phyloP scores from a whole-genome alignment of 2,797 vertebrate genomes.

The Chelidonichthys spinosus region DNA sequence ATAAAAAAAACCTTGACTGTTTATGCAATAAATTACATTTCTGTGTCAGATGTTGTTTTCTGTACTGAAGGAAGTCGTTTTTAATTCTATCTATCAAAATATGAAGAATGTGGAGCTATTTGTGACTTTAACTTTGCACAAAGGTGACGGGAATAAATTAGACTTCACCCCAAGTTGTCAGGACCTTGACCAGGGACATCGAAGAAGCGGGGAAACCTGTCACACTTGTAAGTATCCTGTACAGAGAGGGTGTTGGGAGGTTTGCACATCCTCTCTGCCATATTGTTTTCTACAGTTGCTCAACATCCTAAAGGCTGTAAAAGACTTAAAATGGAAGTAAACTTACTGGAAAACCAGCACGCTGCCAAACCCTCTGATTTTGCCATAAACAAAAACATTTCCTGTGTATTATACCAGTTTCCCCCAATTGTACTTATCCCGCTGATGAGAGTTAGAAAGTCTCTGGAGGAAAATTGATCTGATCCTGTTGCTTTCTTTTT shows the following conservation, averaged over 20 bases:
- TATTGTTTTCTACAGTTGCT: constrained; percentile 62
- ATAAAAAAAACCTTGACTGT: background rate
- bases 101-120: background rate
- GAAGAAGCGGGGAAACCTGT: constrained; percentile 12
- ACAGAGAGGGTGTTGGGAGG: background rate
- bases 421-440: constrained; percentile 75
- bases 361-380: constrained; percentile 58
- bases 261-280: constrained; percentile 46
- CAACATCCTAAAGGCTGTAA: constrained; percentile 54
- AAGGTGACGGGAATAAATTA: background rate
- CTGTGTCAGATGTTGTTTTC: background rate
- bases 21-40: background rate
- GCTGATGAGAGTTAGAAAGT: constrained; percentile 60
- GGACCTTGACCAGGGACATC: constrained; percentile 17
- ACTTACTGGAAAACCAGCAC: constrained; percentile 46
- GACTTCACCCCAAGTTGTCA: background rate
- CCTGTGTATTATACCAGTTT: constrained; percentile 71
- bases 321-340: constrained; percentile 45
- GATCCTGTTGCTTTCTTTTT: constrained; percentile 56
- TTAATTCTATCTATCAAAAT: background rate
- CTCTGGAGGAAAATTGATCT: constrained; percentile 76
- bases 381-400: constrained; percentile 78
- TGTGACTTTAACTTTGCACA: background rate
- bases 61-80: background rate
- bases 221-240: constrained; percentile 30